phyloP scores from a whole-genome alignment of 2,797 vertebrate species.

The Smutsia temminckii region DNA sequence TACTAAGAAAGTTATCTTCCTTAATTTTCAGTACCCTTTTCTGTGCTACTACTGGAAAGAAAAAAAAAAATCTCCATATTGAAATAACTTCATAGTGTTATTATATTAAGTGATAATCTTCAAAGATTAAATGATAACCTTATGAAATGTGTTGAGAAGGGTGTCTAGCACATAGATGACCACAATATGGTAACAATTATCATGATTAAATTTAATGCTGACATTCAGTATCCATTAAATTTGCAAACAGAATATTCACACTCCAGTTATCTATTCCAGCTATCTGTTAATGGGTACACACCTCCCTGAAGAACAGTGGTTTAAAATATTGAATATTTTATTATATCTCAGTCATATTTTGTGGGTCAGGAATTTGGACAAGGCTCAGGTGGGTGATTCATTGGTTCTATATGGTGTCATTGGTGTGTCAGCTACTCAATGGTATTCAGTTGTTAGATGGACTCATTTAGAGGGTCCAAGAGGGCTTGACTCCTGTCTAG shows the following conservation, averaged over 20 bases:
- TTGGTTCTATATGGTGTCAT: background rate
- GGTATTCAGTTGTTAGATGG: background rate
- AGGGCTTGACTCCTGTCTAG: background rate
- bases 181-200: background rate
- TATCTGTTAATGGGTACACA: background rate
- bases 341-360: background rate
- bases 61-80: conserved; percentile 36
- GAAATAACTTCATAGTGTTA: conserved; percentile 17
- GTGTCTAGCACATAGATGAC: conserved; percentile 9
- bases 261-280: background rate
- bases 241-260: background rate
- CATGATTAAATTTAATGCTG: conserved; percentile 46
- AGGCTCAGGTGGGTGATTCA: background rate
- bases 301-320: background rate
- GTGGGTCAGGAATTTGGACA: background rate
- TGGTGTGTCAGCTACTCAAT: background rate
- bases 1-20: conserved; percentile 13
- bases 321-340: background rate
- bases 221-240: background rate
- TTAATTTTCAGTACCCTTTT: background rate
- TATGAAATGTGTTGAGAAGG: conserved; percentile 1
- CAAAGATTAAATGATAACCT: conserved; percentile 2
- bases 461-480: background rate
- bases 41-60: background rate
- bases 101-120: conserved; percentile 30